Conservation (phyloP, 2,888 invertebrate species). For the Copidosoma aretas region DNA sequence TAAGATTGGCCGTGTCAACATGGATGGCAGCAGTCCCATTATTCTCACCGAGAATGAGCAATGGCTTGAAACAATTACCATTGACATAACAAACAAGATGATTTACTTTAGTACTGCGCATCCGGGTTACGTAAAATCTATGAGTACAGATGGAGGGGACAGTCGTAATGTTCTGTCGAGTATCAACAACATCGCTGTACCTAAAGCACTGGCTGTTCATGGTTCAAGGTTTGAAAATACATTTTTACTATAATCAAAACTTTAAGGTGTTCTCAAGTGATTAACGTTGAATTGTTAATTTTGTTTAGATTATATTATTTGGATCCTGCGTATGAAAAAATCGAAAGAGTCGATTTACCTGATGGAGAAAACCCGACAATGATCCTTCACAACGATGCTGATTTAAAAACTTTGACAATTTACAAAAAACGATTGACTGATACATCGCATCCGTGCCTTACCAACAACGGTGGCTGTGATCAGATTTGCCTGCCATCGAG, state of each 20-base stretch:
- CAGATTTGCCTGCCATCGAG: constrained; percentile 91
- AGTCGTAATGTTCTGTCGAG: constrained; percentile 73
- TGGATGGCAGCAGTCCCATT: constrained; percentile 87
- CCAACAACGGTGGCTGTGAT: constrained; percentile 89
- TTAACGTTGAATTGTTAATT: neutral
- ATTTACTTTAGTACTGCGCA: constrained; percentile 88
- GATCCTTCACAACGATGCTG: constrained; percentile 84
- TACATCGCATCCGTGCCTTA: constrained; percentile 83
- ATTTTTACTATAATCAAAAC: no score
- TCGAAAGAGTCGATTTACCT: constrained; percentile 83
- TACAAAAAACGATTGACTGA: constrained; percentile 80
- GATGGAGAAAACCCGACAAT: constrained; percentile 78
- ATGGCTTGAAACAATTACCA: constrained; percentile 82
- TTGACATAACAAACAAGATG: constrained; percentile 81
- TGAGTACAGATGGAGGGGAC: constrained; percentile 77
- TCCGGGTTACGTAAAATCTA: constrained; percentile 74
- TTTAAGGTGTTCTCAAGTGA: no score
- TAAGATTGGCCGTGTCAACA: constrained; percentile 88
- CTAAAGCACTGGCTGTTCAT: constrained; percentile 82
- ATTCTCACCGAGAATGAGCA: constrained; percentile 76
- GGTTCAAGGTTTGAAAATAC: constrained; percentile 64
- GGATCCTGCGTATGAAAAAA: constrained; percentile 88
- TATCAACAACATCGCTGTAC: constrained; percentile 75
- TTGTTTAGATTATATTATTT: constrained; percentile 80
- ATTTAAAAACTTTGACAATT: constrained; percentile 84